phyloP scores from a whole-genome alignment of 2,113 vertebrate species.

The Gallinago jamesoni region DNA sequence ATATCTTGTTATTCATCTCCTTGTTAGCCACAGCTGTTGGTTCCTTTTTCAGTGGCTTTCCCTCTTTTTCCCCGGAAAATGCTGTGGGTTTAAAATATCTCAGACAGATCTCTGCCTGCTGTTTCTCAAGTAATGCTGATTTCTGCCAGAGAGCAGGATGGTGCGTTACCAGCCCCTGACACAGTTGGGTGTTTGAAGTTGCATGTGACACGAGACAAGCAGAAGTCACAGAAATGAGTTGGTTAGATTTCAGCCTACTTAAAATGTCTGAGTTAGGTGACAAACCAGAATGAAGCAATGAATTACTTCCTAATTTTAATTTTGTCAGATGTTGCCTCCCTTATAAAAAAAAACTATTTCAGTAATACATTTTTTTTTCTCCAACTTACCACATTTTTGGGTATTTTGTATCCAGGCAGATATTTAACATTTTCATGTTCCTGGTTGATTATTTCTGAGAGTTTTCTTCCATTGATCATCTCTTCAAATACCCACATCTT shows the following conservation, averaged over 20 bases:
- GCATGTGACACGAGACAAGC: fast-evolving
- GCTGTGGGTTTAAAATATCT: background rate
- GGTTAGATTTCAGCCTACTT: background rate
- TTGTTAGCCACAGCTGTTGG: background rate
- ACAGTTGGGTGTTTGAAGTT: background rate
- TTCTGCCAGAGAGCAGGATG: background rate
- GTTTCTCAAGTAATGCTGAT: background rate
- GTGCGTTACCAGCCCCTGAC: background rate
- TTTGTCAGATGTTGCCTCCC: background rate
- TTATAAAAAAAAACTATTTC: background rate
- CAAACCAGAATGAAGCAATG: background rate
- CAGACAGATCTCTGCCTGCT: background rate
- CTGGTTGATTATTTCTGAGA: constrained; percentile 83
- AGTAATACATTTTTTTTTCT: background rate
- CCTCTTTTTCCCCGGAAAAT: background rate
- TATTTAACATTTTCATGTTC: constrained; percentile 87
- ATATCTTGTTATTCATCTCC: background rate
- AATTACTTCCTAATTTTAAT: background rate
- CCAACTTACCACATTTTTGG: constrained; percentile 80
- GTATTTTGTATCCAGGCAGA: constrained; percentile 81
- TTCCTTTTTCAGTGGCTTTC: background rate
- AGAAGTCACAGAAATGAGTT: background rate
- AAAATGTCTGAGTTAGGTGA: background rate
- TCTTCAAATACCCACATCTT: constrained; percentile 91
- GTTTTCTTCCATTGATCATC: constrained; percentile 75